A percentile compares a stretch with the other conserved stretches of the same genome.
Conservation (phyloP, 2,888 invertebrate genomes). For the Sphaeridia pumilis region DNA sequence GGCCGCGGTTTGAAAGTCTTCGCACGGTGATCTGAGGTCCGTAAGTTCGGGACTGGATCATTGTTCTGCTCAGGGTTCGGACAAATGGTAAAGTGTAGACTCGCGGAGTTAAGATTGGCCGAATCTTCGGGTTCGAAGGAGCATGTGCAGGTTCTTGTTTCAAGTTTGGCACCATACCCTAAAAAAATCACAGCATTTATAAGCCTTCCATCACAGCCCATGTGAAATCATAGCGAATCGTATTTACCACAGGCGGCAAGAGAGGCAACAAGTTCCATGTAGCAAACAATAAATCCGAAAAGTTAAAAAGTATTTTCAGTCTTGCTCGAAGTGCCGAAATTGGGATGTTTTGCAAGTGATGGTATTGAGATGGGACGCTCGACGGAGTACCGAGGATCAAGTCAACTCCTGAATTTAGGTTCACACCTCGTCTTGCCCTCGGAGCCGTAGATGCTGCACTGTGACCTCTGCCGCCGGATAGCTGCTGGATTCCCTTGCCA, state of each 20-base stretch:
- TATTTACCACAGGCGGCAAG: slow-evolving; percentile 39
- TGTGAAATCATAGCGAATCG: too few relatives aligned
- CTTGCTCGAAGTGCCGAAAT: slow-evolving; percentile 46
- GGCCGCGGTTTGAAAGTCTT: slow-evolving; percentile 48
- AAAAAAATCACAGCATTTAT: not conserved
- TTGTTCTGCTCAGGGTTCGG: slow-evolving; percentile 51
- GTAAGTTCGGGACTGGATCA: slow-evolving; percentile 55
- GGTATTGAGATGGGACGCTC: slow-evolving; percentile 49
- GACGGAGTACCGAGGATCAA: slow-evolving; percentile 38
- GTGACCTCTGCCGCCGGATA: slow-evolving; percentile 52
- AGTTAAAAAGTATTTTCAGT: slow-evolving; percentile 48
- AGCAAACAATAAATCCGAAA: slow-evolving; percentile 51
- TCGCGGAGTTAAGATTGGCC: slow-evolving; percentile 48
- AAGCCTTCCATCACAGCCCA: not conserved
- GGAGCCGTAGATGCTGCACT: slow-evolving; percentile 53
- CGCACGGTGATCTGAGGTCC: slow-evolving; percentile 54
- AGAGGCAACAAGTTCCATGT: slow-evolving; percentile 49
- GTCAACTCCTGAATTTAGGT: slow-evolving; percentile 37
- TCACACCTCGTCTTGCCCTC: slow-evolving; percentile 44
- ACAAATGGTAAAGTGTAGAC: slow-evolving; percentile 54
- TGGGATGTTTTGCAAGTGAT: slow-evolving; percentile 44
- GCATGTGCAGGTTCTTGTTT: slow-evolving; percentile 37
- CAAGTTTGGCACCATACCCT: slow-evolving; percentile 41
- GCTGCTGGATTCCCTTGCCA: slow-evolving; percentile 44
- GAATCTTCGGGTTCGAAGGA: slow-evolving; percentile 42